phyloP scores from a whole-genome alignment of 2,888 invertebrate genomes.

The Drosophila borborema region DNA sequence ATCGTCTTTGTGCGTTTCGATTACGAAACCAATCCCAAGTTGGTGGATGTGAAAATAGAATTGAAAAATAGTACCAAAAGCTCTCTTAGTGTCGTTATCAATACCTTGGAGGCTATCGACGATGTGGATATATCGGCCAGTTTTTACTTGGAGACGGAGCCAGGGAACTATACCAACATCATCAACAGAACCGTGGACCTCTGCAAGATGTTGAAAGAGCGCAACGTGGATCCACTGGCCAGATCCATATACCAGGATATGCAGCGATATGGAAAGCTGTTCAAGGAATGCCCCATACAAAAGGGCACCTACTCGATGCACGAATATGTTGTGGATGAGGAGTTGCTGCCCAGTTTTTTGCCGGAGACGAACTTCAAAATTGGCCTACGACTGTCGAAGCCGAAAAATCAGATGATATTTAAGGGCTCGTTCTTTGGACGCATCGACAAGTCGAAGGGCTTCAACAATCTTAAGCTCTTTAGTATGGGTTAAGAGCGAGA shows the following conservation, averaged over 20 bases:
- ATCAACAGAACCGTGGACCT: conserved; percentile 68
- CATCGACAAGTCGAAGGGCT: conserved; percentile 83
- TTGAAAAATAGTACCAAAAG: conserved; percentile 69
- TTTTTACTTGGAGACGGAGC: conserved; percentile 64
- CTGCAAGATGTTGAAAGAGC: conserved; percentile 78
- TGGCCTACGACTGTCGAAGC: conserved; percentile 41
- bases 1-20: conserved; percentile 72
- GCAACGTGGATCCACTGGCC: conserved; percentile 65
- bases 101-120: conserved; percentile 66
- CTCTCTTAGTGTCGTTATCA: conserved; percentile 60
- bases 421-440: conserved; percentile 67
- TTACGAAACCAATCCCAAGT: conserved; percentile 66
- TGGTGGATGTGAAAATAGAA: conserved; percentile 66
- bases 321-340: conserved; percentile 81
- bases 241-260: conserved; percentile 76
- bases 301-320: conserved; percentile 71
- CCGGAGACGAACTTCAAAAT: conserved; percentile 77
- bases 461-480: conserved; percentile 83
- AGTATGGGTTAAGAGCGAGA: conserved; percentile 70
- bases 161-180: conserved; percentile 69
- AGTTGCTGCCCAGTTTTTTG: conserved; percentile 79
- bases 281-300: conserved; percentile 77
- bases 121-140: conserved; percentile 63
- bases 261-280: conserved; percentile 69
- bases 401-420: conserved; percentile 58